These are phyloP conservation scores for Archips crataeganus DNA, from an alignment of 2,888 invertebrate genomes.

Conservation along the genomic window DNA sequence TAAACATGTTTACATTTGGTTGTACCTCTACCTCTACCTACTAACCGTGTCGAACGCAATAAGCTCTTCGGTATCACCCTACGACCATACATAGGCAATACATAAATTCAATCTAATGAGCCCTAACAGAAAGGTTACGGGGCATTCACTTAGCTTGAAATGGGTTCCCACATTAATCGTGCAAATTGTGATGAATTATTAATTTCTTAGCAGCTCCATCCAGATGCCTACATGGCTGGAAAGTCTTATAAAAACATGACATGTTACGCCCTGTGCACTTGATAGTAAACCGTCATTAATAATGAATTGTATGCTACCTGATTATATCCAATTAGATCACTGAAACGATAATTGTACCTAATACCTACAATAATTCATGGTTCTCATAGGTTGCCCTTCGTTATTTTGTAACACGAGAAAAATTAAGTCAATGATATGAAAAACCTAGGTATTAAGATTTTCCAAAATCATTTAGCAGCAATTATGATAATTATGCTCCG, in stretches of 20 bases:
- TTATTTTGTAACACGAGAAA: neutral
- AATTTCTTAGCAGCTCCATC: constrained; percentile 64
- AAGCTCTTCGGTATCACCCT: constrained; percentile 48
- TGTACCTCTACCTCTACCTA: neutral
- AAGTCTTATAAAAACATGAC: constrained; percentile 58
- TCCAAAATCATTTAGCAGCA: constrained; percentile 32
- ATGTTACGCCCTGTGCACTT: constrained; percentile 62
- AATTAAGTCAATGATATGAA: neutral
- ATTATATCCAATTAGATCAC: constrained; percentile 25
- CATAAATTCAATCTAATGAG: constrained; percentile 71
- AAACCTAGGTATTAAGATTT: neutral
- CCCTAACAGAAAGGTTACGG: constrained; percentile 68
- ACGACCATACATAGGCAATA: constrained; percentile 52
- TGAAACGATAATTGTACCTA: constrained; percentile 16
- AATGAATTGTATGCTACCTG: constrained; percentile 38
- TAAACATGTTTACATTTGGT: constrained; percentile 35
- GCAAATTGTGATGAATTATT: constrained; percentile 74
- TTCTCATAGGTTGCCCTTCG: constrained; percentile 13
- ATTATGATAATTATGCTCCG: constrained; percentile 23
- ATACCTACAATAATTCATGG: neutral
- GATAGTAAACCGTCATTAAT: constrained; percentile 54
- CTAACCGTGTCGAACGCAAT: constrained; percentile 43
- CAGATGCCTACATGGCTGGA: constrained; percentile 59
- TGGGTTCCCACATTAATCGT: constrained; percentile 74
- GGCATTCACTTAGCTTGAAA: constrained; percentile 57